Conservation (phyloP, 2,113 vertebrate genomes). For the Puffinus mauretanicus region DNA sequence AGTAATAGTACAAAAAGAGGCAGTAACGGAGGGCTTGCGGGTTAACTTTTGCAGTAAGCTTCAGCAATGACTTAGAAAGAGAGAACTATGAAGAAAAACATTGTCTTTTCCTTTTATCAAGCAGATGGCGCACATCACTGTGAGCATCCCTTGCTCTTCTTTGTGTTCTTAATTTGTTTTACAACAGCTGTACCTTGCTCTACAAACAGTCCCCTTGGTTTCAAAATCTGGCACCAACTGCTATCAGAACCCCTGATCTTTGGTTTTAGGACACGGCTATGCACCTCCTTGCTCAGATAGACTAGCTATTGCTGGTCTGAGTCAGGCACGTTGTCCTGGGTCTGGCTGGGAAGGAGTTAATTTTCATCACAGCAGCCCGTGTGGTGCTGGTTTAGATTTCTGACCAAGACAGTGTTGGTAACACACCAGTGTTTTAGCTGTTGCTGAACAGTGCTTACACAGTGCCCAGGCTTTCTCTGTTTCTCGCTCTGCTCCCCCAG, state of each 20-base stretch:
- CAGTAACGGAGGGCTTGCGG: fast-evolving
- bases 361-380: neutral
- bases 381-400: neutral
- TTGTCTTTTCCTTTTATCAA: neutral
- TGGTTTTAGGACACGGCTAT: neutral
- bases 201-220: neutral
- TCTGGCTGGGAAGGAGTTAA: neutral
- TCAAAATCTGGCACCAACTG: neutral
- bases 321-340: neutral
- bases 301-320: neutral
- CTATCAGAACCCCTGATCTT: neutral
- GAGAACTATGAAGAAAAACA: neutral
- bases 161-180: neutral
- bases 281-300: neutral
- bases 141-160: neutral
- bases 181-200: neutral
- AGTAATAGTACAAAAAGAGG: neutral
- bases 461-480: neutral
- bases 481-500: neutral
- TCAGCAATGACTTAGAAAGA: neutral
- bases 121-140: neutral
- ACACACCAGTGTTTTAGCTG: neutral
- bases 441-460: neutral
- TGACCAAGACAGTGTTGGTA: neutral
- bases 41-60: neutral